Evolutionary conservation across 1,140 invertebrate species (phyloP).

Genomic region (Temnothorax longispinosus): DNA sequence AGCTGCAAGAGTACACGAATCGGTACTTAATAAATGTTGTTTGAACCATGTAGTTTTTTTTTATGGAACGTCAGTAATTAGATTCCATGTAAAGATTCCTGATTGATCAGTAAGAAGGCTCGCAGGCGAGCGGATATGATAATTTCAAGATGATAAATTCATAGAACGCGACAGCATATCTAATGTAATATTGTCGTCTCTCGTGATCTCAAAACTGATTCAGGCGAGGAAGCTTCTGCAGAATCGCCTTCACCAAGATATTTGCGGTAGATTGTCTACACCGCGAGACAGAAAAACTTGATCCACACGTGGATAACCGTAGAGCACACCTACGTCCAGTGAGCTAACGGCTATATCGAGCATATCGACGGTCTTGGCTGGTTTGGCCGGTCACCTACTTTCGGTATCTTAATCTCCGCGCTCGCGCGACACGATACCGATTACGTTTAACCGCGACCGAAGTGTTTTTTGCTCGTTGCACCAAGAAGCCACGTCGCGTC

Average conservation of each 20-base stretch:
- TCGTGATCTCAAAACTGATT: neutral
- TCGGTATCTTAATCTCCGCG: slow-evolving; percentile 65
- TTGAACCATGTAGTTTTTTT: no score
- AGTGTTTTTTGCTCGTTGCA: slow-evolving; percentile 63
- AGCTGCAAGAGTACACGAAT: no score
- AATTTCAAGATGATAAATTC: neutral
- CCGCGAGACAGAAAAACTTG: slow-evolving; percentile 25
- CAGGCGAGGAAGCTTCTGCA: neutral
- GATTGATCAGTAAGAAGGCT: neutral
- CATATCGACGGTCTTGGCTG: slow-evolving; percentile 63
- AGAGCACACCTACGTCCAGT: slow-evolving; percentile 61
- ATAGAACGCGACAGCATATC: neutral
- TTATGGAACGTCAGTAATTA: no score
- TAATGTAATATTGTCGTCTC: slow-evolving; percentile 11
- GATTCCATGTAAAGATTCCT: neutral
- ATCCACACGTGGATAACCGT: slow-evolving; percentile 26
- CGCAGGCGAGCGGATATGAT: neutral
- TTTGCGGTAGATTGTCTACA: neutral
- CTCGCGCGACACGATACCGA: slow-evolving; percentile 56
- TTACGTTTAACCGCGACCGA: slow-evolving; percentile 59
- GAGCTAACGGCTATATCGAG: slow-evolving; percentile 73
- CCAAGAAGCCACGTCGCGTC: neutral
- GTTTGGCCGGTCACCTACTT: slow-evolving; percentile 75
- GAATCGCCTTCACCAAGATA: neutral
- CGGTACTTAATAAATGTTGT: neutral